phyloP scores from a whole-genome alignment of 2,888 invertebrate genomes.

The Sphinx pinastri region DNA sequence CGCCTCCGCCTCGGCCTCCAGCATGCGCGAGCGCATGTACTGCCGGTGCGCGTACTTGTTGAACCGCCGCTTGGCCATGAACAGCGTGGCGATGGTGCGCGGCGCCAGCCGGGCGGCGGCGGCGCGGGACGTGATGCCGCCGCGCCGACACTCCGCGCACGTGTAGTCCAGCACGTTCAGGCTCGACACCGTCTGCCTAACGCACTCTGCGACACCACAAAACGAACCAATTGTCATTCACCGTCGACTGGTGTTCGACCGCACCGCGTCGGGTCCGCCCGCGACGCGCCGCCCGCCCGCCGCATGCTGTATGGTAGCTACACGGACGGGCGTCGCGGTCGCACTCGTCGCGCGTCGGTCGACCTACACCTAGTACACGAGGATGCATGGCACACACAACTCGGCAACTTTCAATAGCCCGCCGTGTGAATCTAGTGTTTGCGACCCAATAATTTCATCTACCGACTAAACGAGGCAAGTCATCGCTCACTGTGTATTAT shows the following conservation, averaged over 20 bases:
- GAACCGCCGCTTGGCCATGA: conserved; percentile 82
- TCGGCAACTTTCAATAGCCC: conserved; percentile 53
- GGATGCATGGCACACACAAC: conserved; percentile 67
- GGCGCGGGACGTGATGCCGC: conserved; percentile 79
- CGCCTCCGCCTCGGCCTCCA: conserved; percentile 37
- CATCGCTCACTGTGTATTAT: conserved; percentile 59
- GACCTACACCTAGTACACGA: conserved; percentile 49
- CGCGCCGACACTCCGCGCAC: conserved; percentile 79
- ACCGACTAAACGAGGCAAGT: conserved; percentile 63
- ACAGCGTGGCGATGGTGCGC: conserved; percentile 79
- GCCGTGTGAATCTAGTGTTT: conserved; percentile 36
- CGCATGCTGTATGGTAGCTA: no score
- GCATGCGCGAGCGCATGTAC: conserved; percentile 65
- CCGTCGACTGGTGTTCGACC: neutral
- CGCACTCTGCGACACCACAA: conserved; percentile 68
- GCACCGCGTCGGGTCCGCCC: neutral
- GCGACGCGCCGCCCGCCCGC: neutral
- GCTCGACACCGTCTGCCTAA: conserved; percentile 68
- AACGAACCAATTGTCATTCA: neutral
- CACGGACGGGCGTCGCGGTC: neutral
- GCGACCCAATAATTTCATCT: conserved; percentile 52
- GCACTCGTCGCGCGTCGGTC: conserved; percentile 27
- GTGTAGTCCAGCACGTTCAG: conserved; percentile 80
- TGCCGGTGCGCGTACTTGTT: conserved; percentile 82
- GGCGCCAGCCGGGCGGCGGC: conserved; percentile 78